These are phyloP conservation scores for Sylvicola fuscatus DNA, from an alignment of 2,888 invertebrate genomes.

Conservation along the genomic window DNA sequence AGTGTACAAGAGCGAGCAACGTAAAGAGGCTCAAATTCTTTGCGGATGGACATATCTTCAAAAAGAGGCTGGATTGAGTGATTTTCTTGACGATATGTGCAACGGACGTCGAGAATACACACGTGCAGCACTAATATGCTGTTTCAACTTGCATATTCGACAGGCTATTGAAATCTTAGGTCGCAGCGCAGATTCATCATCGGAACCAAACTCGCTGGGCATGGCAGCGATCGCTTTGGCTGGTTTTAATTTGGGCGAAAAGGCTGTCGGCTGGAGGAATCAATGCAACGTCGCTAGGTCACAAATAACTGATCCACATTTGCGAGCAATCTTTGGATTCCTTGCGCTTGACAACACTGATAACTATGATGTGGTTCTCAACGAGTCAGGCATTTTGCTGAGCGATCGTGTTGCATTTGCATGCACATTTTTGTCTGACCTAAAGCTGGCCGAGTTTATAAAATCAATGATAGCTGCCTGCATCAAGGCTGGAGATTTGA, in stretches of 20 bases:
- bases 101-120: slow-evolving; percentile 32
- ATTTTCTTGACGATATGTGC: not conserved
- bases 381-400: slow-evolving; percentile 65
- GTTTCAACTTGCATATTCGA: slow-evolving; percentile 71
- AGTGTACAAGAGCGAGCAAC: slow-evolving; percentile 39
- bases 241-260: slow-evolving; percentile 64
- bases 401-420: slow-evolving; percentile 85
- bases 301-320: slow-evolving; percentile 72
- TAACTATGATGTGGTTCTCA: slow-evolving; percentile 54
- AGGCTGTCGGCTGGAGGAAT: slow-evolving; percentile 57
- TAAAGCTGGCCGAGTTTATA: slow-evolving; percentile 57
- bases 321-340: slow-evolving; percentile 79
- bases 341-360: slow-evolving; percentile 56
- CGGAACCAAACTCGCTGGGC: slow-evolving; percentile 12
- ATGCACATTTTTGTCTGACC: slow-evolving; percentile 65
- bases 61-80: not conserved
- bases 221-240: slow-evolving; percentile 57
- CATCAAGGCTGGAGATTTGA: slow-evolving; percentile 55
- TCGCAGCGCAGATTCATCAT: slow-evolving; percentile 34
- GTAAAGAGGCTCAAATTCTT: slow-evolving; percentile 60
- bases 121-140: slow-evolving; percentile 77
- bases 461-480: slow-evolving; percentile 46
- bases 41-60: slow-evolving; percentile 65
- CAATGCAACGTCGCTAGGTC: slow-evolving; percentile 50
- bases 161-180: slow-evolving; percentile 72